Evolutionary conservation across 2,797 vertebrate genomes (phyloP), one percentile per base, ranked within the genome.

Genomic region (Monodelphis domestica): DNA sequence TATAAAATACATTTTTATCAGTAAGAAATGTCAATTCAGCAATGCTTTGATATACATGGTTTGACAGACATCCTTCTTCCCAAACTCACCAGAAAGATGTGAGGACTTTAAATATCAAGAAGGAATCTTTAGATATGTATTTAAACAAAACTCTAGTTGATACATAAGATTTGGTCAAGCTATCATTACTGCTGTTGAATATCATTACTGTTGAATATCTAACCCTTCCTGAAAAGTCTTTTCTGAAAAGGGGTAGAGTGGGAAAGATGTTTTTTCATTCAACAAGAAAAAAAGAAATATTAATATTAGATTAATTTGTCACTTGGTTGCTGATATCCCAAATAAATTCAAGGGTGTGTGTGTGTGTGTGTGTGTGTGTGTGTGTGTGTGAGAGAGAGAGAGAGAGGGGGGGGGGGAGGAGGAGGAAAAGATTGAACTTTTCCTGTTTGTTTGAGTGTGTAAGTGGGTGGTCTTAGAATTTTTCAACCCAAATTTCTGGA

Each of bases 401-500:
- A n/a, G n/a, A n/a, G n/a, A n/a, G 12, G 1, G 17, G n/a, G 33
- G 29, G n/a, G 14, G 70, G 15, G 2, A 70, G 9, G 30, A 38
- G 7, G 17, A 3, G 15, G 70, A 70, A 91, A 90, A 52, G 24
- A 70, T 30, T 90, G 56, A 54, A 54, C 53, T 63, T 91, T n/a
- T 45, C 88, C 45, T 52, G 50, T 54, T 51, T 17, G 53, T 12
- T 28, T 29, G 53, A n/a, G 53, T 89, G 33, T 6, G 7, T 17
- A n/a, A n/a, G 56, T 28, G 15, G 54, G 4, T 17, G 17, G 59
- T 78, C 51, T 92, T 26, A 50, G 53, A 57, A 94, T 78, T 45
- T 92, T 89, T 38, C 59, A 54, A 92, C 7, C n/a, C n/a, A 59
- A 53, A 88, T 38, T 91, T 93, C 52, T 54, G 93, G 92, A 84